Conservation (phyloP, 2,888 invertebrate species). For the Tanypteryx hageni region DNA sequence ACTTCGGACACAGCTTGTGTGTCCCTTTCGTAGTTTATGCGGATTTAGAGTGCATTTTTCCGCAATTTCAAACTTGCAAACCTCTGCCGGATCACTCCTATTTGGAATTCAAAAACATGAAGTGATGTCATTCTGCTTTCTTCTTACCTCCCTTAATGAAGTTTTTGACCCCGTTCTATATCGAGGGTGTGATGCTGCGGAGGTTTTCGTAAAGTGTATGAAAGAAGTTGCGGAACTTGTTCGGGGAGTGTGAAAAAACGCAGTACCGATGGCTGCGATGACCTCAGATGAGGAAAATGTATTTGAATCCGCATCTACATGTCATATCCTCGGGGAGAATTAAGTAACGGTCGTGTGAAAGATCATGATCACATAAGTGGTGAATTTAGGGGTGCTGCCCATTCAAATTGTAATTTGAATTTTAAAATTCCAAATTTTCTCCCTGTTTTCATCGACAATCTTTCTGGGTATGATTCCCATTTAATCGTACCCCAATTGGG, state of each 20-base stretch:
- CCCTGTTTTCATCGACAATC: too few species aligned
- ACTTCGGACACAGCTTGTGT: neutral
- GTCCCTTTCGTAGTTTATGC: neutral
- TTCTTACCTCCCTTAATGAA: neutral
- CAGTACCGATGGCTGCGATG: too few species aligned
- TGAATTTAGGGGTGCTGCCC: neutral
- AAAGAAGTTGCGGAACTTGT: too few species aligned
- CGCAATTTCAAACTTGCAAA: neutral
- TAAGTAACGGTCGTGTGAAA: neutral
- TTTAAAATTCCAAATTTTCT: conserved; percentile 33
- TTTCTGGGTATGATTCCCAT: too few species aligned
- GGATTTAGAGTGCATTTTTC: neutral
- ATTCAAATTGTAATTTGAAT: neutral
- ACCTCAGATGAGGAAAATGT: too few species aligned
- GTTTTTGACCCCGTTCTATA: too few species aligned
- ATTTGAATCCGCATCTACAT: too few species aligned
- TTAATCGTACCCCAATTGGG: too few species aligned
- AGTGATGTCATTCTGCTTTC: neutral
- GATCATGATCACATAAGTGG: conserved; percentile 47
- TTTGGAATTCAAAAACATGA: neutral
- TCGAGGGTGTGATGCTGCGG: too few species aligned
- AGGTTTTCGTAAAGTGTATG: too few species aligned
- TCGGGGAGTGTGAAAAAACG: too few species aligned
- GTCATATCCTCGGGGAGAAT: neutral
- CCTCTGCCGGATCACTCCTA: neutral